Base-by-base conservation (phyloP, 2,888 invertebrate species). In the Chaitophorus viminalis region DNA sequence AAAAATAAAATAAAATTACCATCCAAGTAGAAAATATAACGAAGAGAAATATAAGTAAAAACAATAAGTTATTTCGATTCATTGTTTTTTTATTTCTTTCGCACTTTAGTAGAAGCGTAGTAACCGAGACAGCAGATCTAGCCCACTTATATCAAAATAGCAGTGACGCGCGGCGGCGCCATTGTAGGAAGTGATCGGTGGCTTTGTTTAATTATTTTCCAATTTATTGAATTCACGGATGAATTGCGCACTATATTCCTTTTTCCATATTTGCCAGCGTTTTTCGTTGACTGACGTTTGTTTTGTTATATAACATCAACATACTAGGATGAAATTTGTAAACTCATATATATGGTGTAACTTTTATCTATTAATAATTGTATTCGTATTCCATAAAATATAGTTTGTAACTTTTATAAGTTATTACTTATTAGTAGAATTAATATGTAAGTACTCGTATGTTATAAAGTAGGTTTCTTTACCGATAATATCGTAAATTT, bases 201-300 rank as follows among this genome's bases (percentile, higher is more conserved):
- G 70, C 68, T 70, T 81, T 31, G 70, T 70, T 81, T 68, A 39
- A 68, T 81, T 31, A 70, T 81, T 79, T 79, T 79, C n/a, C 33
- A n/a, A 39, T 81, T 39, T 39, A 65, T 81, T 81, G 79, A 79
- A 68, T 79, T 79, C 68, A 79, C 29, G 29, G 68, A 68, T 18
- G 79, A 81, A 81, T 36, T 54, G 33, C 65, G 11, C 39, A n/a
- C n/a, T n/a, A n/a, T n/a, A n/a, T 54, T 18, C 21, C 14, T 75
- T n/a, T 72, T n/a, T 39, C n/a, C 0, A 46, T 75, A n/a, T 46
- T 21, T 31, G 25, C 31, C 60, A 60, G 29, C 33, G 33, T 5
- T 70, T 29, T 25, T n/a, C 46, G 1, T 76, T 18, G 3, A 31
- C 36, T 36, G 8, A 1, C 31, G 11, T 74, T 74, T 36, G 25